Evolutionary conservation across 2,888 invertebrate genomes (phyloP), one percentile per base, ranked within the genome.

Genomic region (Cyaniris semiargus): DNA sequence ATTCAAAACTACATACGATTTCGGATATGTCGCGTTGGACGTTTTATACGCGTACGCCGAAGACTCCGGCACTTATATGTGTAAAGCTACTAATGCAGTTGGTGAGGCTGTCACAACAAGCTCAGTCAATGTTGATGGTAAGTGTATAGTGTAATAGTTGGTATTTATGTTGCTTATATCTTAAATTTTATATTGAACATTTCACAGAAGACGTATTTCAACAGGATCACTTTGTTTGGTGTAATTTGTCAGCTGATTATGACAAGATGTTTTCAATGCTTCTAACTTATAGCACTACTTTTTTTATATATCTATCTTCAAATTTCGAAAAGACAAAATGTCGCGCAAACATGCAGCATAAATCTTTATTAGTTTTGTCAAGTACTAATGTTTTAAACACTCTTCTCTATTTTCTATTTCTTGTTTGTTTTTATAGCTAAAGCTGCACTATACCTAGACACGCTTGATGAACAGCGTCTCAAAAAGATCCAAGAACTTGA

Each of bases 21-120:
- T 99, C 90, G 99, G 99, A 80, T 99, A 97, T 88, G 99, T 99
- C 38, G 98, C 99, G 53, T 94, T 99, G 83, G 99, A 99, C 87
- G 98, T 99, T 83, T 94, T 99, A 77, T 99, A 99, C 88, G 98
- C 98, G 71, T 98, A 99, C 88, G 97, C 98, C 60, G 99, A 99
- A 94, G 99, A 99, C 88, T 97, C 97, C 77, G 99, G 99, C 79
- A 97, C 98, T 76, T 99, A 99, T 89, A 98, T 98, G 96, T 99
- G 99, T 94, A 97, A 97, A 89, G 99, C 99, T 74, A 96, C 96
- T 84, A 99, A 99, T 90, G 97, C 97, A 77, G 98, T 97, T 79
- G 99, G 99, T 81, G 98, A 99, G 95, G 99, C 98, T 83, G 97
- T 98, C 77, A 98, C 98, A 81, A 98, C 98, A 79, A 97, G 98